These are phyloP conservation scores for Aethes cnicana DNA, from an alignment of 2,888 invertebrate genomes.

Conservation along the genomic window DNA sequence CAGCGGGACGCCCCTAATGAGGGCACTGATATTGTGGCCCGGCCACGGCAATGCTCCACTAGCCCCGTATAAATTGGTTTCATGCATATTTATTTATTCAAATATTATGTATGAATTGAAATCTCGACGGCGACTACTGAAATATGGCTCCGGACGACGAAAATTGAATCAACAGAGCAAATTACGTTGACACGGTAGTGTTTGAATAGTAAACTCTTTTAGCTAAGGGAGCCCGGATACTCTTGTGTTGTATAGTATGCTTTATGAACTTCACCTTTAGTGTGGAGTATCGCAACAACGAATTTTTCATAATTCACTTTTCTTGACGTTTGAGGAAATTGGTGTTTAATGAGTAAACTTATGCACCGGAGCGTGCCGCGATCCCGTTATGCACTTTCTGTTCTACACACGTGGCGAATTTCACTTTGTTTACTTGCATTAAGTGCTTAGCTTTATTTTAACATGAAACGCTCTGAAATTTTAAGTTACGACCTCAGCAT, in stretches of 20 bases:
- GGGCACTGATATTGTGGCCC: conserved; percentile 69
- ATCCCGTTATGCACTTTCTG: conserved; percentile 38
- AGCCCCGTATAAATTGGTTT: conserved; percentile 78
- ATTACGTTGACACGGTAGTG: conserved; percentile 61
- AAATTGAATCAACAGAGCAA: conserved; percentile 74
- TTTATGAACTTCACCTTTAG: conserved; percentile 46
- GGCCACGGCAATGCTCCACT: conserved; percentile 48
- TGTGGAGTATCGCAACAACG: conserved; percentile 45
- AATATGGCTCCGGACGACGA: conserved; percentile 67
- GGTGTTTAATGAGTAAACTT: conserved; percentile 61
- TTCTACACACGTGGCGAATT: conserved; percentile 7
- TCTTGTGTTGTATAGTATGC: conserved; percentile 49
- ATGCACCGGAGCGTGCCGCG: conserved; percentile 47
- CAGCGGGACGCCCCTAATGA: conserved; percentile 70
- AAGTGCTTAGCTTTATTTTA: background rate
- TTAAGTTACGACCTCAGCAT: background rate
- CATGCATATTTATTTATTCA: conserved; percentile 83
- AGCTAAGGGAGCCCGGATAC: conserved; percentile 40
- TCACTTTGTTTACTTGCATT: background rate
- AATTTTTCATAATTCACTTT: conserved; percentile 54
- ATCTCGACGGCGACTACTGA: conserved; percentile 74
- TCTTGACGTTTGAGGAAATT: conserved; percentile 56
- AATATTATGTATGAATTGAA: conserved; percentile 80
- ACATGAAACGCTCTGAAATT: background rate
- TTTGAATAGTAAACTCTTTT: conserved; percentile 44